Evolutionary conservation across 2,888 invertebrate species (phyloP).

Genomic region (Biston betularia): DNA sequence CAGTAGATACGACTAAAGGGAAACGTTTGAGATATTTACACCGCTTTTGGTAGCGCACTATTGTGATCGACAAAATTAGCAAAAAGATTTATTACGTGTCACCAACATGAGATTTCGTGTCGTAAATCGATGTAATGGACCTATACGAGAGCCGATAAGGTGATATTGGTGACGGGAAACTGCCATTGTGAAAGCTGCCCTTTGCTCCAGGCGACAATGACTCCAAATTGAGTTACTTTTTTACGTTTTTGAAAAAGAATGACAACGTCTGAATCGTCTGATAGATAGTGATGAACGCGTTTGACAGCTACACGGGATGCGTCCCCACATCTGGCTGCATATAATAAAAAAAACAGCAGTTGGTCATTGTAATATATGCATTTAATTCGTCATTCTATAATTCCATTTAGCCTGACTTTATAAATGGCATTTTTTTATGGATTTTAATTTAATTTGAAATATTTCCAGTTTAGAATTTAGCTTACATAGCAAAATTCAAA

Average conservation of each 20-base stretch:
- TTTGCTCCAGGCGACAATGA: conserved; percentile 46
- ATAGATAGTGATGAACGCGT: conserved; percentile 57
- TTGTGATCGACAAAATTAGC: conserved; percentile 62
- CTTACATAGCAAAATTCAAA: no score
- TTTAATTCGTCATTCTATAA: no score
- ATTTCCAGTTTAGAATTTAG: no score
- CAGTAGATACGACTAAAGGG: conserved; percentile 49
- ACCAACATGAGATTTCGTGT: conserved; percentile 66
- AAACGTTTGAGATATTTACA: conserved; percentile 55
- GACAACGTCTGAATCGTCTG: conserved; percentile 56
- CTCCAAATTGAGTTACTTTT: conserved; percentile 53
- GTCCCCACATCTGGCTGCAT: conserved; percentile 43
- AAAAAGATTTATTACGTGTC: conserved; percentile 69
- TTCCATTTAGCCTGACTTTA: no score
- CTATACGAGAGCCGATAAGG: conserved; percentile 66
- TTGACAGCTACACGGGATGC: conserved; percentile 42
- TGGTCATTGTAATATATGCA: no score
- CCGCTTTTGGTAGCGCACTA: conserved; percentile 47
- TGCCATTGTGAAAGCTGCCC: conserved; percentile 70
- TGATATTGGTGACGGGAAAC: conserved; percentile 60
- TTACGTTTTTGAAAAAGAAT: conserved; percentile 52
- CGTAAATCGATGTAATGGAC: conserved; percentile 74
- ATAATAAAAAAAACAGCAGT: conserved; percentile 5
- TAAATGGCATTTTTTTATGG: no score
- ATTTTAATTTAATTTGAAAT: no score